phyloP scores from a whole-genome alignment of 2,888 invertebrate species.

The Labia minor region DNA sequence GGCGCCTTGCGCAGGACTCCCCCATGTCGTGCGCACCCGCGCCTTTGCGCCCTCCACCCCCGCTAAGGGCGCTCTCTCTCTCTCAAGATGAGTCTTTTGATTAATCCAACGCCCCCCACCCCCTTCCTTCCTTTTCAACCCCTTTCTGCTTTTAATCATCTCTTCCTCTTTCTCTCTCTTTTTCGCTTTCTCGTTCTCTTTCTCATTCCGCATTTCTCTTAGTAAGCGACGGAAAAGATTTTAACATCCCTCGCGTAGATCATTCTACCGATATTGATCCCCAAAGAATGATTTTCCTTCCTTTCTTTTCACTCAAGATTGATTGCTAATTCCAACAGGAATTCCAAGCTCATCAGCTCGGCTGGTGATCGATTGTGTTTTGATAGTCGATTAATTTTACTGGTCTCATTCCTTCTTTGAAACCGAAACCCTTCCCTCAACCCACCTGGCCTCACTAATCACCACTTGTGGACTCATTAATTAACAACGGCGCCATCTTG shows the following conservation, averaged over 20 bases:
- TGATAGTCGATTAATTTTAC: no score
- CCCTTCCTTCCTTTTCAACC: background rate
- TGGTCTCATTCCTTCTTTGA: background rate
- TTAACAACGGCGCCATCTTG: slow-evolving; percentile 13
- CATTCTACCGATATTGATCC: no score
- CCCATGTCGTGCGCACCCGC: background rate
- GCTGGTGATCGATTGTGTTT: no score
- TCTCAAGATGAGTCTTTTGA: background rate
- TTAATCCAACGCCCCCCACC: no score
- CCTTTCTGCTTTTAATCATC: background rate
- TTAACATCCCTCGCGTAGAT: no score
- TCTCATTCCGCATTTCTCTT: background rate
- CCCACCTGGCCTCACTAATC: background rate
- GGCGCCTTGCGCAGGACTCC: background rate
- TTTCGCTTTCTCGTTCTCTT: background rate
- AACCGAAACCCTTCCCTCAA: background rate
- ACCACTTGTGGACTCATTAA: slow-evolving; percentile 3
- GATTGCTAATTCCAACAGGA: background rate
- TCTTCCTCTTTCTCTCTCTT: background rate
- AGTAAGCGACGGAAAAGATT: background rate
- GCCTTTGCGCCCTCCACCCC: background rate
- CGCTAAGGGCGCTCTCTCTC: background rate
- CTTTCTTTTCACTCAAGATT: background rate
- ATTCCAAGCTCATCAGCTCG: no score
- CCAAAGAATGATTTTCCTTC: no score